A percentile compares a stretch with the other conserved stretches of the same genome.
Evolutionary conservation across 2,797 vertebrate genomes (phyloP).

Genomic region (Gadopsis bispinosus): DNA sequence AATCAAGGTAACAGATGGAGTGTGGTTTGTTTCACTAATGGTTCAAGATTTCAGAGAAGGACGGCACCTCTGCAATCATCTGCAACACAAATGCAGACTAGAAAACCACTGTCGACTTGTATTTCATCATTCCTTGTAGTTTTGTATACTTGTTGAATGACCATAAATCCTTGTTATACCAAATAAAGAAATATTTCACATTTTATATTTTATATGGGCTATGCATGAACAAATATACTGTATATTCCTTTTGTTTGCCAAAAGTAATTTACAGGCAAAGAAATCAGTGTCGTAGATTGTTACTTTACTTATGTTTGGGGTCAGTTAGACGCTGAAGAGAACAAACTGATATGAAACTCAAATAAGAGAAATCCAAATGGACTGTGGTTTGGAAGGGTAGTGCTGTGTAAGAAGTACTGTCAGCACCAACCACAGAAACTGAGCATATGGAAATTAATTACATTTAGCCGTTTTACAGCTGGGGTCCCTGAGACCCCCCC

Average conservation of each 20-base stretch:
- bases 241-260: neutral
- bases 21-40: constrained; percentile 13
- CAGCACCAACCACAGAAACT: no score
- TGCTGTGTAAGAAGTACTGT: neutral
- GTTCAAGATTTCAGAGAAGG: constrained; percentile 5
- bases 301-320: neutral
- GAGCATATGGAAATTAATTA: neutral
- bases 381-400: neutral
- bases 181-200: neutral
- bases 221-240: neutral
- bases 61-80: neutral
- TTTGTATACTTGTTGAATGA: constrained; percentile 14
- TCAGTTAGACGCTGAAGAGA: neutral
- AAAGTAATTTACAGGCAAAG: neutral
- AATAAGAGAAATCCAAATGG: neutral
- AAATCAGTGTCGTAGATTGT: neutral
- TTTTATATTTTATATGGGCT: neutral
- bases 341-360: neutral
- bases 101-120: constrained; percentile 1
- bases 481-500: no score
- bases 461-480: neutral
- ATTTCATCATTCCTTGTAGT: neutral
- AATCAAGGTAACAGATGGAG: constrained; percentile 37
- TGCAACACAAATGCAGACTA: neutral
- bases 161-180: neutral